Evolutionary conservation across 2,888 invertebrate species (phyloP), one percentile per base, ranked within the genome.

Genomic region (Cylloceria caligata): DNA sequence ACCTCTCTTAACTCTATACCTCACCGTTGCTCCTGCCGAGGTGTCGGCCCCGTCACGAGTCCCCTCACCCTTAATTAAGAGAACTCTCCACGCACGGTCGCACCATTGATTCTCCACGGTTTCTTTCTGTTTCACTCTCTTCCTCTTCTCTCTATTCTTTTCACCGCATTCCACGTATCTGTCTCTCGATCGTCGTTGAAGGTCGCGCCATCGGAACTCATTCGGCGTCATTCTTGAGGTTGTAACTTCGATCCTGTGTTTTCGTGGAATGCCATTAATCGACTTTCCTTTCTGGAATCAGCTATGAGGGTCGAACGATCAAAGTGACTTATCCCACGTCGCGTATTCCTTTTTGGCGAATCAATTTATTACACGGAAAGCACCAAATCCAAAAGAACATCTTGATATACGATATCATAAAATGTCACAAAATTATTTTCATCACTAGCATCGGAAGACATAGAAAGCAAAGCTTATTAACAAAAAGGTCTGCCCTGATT

Each of bases 31-130:
- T 47, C 24, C 1, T 13, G 30, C 30, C 30, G 27, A 42, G 55
- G 65, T 55, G 64, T 42, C 55, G 64, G 36, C 34, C 27, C 24
- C 55, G 47, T 64, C 65, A 60, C 76, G 65, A 49, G 72, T 60
- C 45, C 30, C 80, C 85, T 83, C 87, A 88, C 88, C 88, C 87
- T 90, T 89, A 90, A 90, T 90, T 89, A 90, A 90, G 89, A 90
- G 89, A 88, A 88, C 88, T 85, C 87, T 85, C 81, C 88, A 84
- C 88, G 88, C 86, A 62, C 76, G 69, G 85, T 77, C 87, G 85
- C 85, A 83, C 86, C 82, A 83, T 78, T 86, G 84, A 89, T 89
- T 90, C 87, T 88, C 84, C 85, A 87, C 85, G 86, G 85, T 87
- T 85, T 84, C 81, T 81, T 57, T 64, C 69, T 45, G 24, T 62